phyloP scores from a whole-genome alignment of 2,888 invertebrate species.

The Notodonta ziczac region DNA sequence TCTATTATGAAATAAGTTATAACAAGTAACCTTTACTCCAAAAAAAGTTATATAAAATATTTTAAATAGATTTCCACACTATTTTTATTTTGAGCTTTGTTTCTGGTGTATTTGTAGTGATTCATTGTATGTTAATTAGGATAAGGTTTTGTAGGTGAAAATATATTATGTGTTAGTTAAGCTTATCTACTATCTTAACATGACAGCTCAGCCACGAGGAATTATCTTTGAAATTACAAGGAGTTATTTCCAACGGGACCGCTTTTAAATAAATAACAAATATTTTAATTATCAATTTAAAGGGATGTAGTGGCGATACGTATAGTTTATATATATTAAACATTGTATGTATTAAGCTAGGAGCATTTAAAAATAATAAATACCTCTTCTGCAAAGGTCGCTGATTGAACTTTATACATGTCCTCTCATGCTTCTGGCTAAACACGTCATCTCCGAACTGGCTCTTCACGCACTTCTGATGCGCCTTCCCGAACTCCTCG shows the following conservation, averaged over 20 bases:
- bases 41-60: too few species aligned
- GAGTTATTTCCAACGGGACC: background rate
- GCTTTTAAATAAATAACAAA: background rate
- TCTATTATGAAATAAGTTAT: too few species aligned
- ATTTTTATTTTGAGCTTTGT: too few species aligned
- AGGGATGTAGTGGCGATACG: background rate
- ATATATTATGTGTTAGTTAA: too few species aligned
- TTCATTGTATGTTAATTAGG: too few species aligned
- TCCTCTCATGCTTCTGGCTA: slow-evolving; percentile 77
- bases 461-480: slow-evolving; percentile 78
- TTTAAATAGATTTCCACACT: too few species aligned
- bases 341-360: background rate
- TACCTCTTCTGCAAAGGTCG: slow-evolving; percentile 78
- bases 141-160: too few species aligned
- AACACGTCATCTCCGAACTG: slow-evolving; percentile 67
- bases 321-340: background rate
- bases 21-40: too few species aligned
- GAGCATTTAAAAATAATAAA: slow-evolving; percentile 15
- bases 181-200: too few species aligned
- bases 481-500: slow-evolving; percentile 80
- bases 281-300: background rate
- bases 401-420: slow-evolving; percentile 82
- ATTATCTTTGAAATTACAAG: background rate
- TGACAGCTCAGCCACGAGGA: background rate
- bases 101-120: too few species aligned